phyloP scores from a whole-genome alignment of 2,113 vertebrate species.

The Triplophysa dalaica region DNA sequence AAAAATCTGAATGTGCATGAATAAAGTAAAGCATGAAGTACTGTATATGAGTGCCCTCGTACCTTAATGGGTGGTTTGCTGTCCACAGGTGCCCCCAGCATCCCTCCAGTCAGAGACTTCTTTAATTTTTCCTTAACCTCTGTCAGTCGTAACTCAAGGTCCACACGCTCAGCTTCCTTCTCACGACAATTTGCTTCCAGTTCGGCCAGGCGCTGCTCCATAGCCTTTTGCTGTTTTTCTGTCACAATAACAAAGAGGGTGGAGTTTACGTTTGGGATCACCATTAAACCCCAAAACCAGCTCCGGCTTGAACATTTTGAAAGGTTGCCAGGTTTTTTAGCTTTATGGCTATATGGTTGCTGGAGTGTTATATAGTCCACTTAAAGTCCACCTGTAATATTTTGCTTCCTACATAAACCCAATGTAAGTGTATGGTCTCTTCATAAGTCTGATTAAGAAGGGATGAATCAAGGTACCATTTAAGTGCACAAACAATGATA shows the following conservation, averaged over 20 bases:
- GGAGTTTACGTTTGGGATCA: too few species aligned
- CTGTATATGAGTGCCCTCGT: background rate
- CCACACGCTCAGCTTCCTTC: constrained; percentile 86
- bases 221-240: constrained; percentile 74
- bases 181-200: constrained; percentile 85
- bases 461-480: too few species aligned
- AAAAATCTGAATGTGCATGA: background rate
- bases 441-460: too few species aligned
- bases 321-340: too few species aligned
- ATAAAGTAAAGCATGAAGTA: background rate
- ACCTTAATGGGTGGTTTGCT: constrained; percentile 71
- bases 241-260: background rate
- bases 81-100: constrained; percentile 78
- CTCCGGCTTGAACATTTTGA: too few species aligned
- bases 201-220: constrained; percentile 77
- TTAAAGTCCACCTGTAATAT: too few species aligned
- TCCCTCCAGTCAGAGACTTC: constrained; percentile 88
- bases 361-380: too few species aligned
- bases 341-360: too few species aligned
- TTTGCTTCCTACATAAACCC: too few species aligned
- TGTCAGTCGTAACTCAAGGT: constrained; percentile 87
- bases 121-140: constrained; percentile 93
- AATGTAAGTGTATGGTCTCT: too few species aligned
- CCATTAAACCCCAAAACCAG: too few species aligned
- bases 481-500: too few species aligned